Evolutionary conservation across 2,888 invertebrate genomes (phyloP), one percentile per base, ranked within the genome.

Genomic region (Malthinus seriepunctatus): DNA sequence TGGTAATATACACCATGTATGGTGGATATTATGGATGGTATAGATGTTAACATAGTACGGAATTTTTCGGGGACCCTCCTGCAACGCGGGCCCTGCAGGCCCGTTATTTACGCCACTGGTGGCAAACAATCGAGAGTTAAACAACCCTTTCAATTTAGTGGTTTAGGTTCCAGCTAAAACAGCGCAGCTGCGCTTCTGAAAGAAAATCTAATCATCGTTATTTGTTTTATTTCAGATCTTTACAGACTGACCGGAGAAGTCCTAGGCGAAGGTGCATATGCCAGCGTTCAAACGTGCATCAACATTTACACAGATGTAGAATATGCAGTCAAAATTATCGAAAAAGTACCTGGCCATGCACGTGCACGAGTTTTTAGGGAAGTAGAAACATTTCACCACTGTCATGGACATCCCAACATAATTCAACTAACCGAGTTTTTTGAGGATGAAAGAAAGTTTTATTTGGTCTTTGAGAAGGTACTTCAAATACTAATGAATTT

Each of bases 381-480:
- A 82, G 97, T 98, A 75, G 97, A 98, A 84, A 97, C 96, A 68
- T 97, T 98, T 86, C 95, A 97, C 82, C 93, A 97, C 82, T 98
- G 97, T 82, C 92, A 94, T 81, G 95, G 95, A 70, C 97, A 98
- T 83, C 92, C 93, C 63, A 95, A 97, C 80, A 97, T 99, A 81
- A 92, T 98, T 78, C 96, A 97, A 82, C 87, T 99, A 80, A 90
- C 95, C 73, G 97, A 98, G 80, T 95, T 93, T 83, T 95, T 96
- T 80, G 97, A 97, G 82, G 97, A 97, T 83, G 93, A 95, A 74
- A 93, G 93, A 81, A 91, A 90, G 82, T 97, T 97, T 82, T 97
- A 95, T 82, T 88, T 98, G 81, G 95, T 97, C 76, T 98, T 97
- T 84, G 97, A 98, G 82, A 97, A 97, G 85, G 91, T 87, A 68